Conservation (phyloP, 2,113 vertebrate genomes). For the Willisornis vidua region DNA sequence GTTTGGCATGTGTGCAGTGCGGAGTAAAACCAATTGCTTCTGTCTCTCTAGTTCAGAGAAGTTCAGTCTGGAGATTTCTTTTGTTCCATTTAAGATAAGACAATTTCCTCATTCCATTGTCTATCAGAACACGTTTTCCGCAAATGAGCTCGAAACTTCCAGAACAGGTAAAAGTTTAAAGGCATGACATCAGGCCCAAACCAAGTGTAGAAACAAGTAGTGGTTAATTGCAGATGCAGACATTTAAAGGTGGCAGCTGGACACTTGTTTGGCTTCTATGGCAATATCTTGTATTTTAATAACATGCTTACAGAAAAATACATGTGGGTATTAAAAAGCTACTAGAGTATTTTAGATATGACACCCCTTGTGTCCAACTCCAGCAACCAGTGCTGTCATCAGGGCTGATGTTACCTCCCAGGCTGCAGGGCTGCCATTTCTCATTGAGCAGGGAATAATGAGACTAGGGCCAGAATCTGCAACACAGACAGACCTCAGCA, state of each 20-base stretch:
- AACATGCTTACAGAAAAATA: not conserved
- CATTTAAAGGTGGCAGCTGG: not conserved
- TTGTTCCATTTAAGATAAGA: not conserved
- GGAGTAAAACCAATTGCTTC: slow-evolving; percentile 33
- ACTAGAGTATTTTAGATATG: not conserved
- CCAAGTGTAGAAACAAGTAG: not conserved
- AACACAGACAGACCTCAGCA: not conserved
- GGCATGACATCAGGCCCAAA: not conserved
- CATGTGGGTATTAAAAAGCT: not conserved
- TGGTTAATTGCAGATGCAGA: accelerated
- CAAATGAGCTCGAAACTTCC: not conserved
- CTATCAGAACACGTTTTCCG: not conserved
- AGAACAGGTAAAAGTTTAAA: not conserved
- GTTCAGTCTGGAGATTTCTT: not conserved
- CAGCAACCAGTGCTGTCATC: not conserved
- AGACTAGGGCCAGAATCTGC: not conserved
- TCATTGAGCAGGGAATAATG: accelerated
- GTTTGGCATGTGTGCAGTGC: not conserved
- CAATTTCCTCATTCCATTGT: not conserved
- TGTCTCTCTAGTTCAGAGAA: not conserved
- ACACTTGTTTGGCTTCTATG: not conserved
- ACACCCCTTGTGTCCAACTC: accelerated
- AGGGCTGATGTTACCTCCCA: accelerated
- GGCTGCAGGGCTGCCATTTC: not conserved
- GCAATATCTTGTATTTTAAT: not conserved